A percentile compares a stretch with the other conserved stretches of the same genome.
Evolutionary conservation across 2,888 invertebrate species (phyloP).

Genomic region (Teleogryllus oceanicus): DNA sequence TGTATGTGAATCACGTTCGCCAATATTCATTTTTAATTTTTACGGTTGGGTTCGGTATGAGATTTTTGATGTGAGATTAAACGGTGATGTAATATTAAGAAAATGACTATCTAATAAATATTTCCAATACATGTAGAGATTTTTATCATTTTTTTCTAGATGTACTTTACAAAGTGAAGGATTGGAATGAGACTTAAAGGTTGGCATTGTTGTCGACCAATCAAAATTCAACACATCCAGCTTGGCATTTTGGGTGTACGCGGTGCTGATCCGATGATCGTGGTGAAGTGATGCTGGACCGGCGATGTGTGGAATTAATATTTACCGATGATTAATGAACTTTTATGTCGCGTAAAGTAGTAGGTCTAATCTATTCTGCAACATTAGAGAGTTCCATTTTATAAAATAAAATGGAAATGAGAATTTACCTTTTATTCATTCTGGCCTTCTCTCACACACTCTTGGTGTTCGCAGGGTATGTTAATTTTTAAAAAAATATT

Average conservation of each 20-base stretch:
- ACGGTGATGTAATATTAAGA: neutral
- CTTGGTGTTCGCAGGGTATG: neutral
- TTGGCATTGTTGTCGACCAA: neutral
- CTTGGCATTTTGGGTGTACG: conserved; percentile 1
- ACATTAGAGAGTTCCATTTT: too few species aligned
- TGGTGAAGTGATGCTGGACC: too few species aligned
- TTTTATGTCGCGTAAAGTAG: too few species aligned
- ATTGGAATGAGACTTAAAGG: neutral
- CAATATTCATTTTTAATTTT: neutral
- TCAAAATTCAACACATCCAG: neutral
- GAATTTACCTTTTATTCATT: neutral
- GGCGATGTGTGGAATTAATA: too few species aligned
- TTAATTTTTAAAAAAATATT: neutral
- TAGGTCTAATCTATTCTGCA: too few species aligned
- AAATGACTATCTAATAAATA: too few species aligned
- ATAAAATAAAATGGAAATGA: too few species aligned
- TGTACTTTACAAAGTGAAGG: too few species aligned
- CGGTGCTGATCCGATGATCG: neutral
- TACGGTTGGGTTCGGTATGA: neutral
- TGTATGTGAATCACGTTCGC: neutral
- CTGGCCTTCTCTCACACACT: neutral
- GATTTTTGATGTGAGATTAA: neutral
- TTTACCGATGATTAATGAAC: too few species aligned
- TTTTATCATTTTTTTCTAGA: too few species aligned
- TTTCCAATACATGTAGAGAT: too few species aligned